A percentile compares a stretch with the other conserved stretches of the same genome.
phyloP scores from a whole-genome alignment of 92 coral and sea anemone genomes.

The Desmophyllum pertusum region DNA sequence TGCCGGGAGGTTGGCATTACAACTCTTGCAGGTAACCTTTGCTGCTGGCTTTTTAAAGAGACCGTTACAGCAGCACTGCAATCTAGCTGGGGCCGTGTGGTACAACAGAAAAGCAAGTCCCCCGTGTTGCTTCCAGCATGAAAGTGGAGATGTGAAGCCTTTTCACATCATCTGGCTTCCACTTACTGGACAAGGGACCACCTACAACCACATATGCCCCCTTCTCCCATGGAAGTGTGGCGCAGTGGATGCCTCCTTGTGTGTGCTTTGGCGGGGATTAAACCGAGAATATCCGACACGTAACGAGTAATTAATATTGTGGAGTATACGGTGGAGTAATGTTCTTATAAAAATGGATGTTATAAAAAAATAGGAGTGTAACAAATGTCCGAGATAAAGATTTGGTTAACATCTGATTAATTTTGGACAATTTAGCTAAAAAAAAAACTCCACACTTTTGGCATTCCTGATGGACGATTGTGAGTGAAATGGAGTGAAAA shows the following conservation, averaged over 20 bases:
- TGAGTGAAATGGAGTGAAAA: too few species aligned
- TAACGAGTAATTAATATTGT: too few species aligned
- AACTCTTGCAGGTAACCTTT: neutral
- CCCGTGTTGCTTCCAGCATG: neutral
- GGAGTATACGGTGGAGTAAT: too few species aligned
- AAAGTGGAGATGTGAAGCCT: neutral
- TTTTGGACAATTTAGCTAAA: too few species aligned
- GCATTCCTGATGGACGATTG: too few species aligned
- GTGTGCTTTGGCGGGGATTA: slow-evolving; percentile 31
- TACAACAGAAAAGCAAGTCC: slow-evolving; percentile 23
- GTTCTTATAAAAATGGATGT: too few species aligned
- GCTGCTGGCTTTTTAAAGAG: slow-evolving; percentile 25
- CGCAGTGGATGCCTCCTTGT: neutral
- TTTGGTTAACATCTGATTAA: too few species aligned
- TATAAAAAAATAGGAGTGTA: too few species aligned
- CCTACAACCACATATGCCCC: slow-evolving; percentile 37
- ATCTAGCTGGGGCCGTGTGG: slow-evolving; percentile 29
- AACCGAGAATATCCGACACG: neutral
- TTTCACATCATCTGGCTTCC: slow-evolving; percentile 38
- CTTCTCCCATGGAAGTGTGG: slow-evolving; percentile 53
- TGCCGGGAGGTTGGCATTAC: neutral
- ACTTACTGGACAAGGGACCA: slow-evolving; percentile 30
- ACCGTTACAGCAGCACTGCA: slow-evolving; percentile 24
- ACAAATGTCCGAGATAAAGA: too few species aligned
- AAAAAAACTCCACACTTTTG: too few species aligned